Evolutionary conservation across 2,888 invertebrate species (phyloP), one percentile per base, ranked within the genome.

Genomic region (Tetrapedia diversipes): DNA sequence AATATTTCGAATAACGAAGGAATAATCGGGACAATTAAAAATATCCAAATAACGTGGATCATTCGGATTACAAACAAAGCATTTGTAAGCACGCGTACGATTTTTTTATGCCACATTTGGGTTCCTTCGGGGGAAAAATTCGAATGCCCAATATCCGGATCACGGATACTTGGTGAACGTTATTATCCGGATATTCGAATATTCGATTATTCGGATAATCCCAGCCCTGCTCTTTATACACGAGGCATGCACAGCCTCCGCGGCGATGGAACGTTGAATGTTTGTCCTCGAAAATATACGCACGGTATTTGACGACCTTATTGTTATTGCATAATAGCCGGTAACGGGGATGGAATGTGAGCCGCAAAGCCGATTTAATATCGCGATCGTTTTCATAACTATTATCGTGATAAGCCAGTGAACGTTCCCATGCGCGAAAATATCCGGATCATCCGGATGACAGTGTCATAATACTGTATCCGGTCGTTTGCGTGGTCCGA

Each of bases 331-430:
- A 60, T 19, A 61, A 54, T 49, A 8, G n/a, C 16, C 8, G 39
- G 29, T 14, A 59, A 41, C 43, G 27, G 49, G 8, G 32, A 16
- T 24, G 59, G 47, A 60, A 77, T 41, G 47, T 8, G 27, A 54
- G 11, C 32, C 43, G 24, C 56, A 57, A 74, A 69, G 59, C 59
- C 59, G 64, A 77, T 76, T 76, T 76, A 77, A 64, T 64, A 69
- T 59, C 63, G 24, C 59, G 53, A 45, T 41, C 37, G 47, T 47
- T 77, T 68, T 54, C 19, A 16, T 45, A 69, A 54, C 37, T 76
- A 56, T 61, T 45, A 61, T 27, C 56, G 37, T 11, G 34, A 73
- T 54, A 37, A 56, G 32, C 47, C 45, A 27, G 4, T 32, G 34
- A 56, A 37, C 49, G 39, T 60, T 47, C 10, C 60, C 19, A 24